phyloP scores from a whole-genome alignment of 2,888 invertebrate species.

The Parnassius mnemosyne region DNA sequence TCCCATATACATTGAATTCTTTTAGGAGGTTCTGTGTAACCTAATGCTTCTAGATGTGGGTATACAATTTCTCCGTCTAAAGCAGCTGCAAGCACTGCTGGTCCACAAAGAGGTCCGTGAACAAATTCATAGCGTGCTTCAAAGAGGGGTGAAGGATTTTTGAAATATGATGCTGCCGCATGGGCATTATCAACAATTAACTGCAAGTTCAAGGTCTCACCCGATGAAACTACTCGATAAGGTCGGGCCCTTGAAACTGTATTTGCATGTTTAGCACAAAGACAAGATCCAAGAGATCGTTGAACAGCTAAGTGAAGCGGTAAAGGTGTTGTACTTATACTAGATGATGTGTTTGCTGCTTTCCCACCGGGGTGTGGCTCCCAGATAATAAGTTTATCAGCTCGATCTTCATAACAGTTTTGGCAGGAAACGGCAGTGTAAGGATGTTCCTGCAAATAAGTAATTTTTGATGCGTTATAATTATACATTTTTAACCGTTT shows the following conservation, averaged over 20 bases:
- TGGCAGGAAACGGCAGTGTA: slow-evolving; percentile 90
- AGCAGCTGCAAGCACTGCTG: slow-evolving; percentile 88
- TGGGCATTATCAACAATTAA: slow-evolving; percentile 91
- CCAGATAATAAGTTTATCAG: slow-evolving; percentile 91
- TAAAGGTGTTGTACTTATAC: slow-evolving; percentile 70
- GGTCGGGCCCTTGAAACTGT: slow-evolving; percentile 81
- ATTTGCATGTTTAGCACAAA: slow-evolving; percentile 84
- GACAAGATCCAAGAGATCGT: slow-evolving; percentile 85
- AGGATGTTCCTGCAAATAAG: slow-evolving; percentile 82
- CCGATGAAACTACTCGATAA: slow-evolving; percentile 86
- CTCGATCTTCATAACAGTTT: slow-evolving; percentile 92
- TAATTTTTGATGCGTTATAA: no score
- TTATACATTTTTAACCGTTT: no score
- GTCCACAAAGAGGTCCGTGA: slow-evolving; percentile 93
- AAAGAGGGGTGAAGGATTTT: slow-evolving; percentile 90
- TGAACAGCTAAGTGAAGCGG: slow-evolving; percentile 83
- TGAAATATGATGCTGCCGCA: slow-evolving; percentile 93
- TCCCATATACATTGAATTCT: slow-evolving; percentile 90
- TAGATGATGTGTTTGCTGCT: slow-evolving; percentile 51
- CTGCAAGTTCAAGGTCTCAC: slow-evolving; percentile 90
- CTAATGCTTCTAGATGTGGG: slow-evolving; percentile 90
- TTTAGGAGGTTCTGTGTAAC: slow-evolving; percentile 84
- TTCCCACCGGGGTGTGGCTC: slow-evolving; percentile 80
- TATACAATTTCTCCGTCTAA: slow-evolving; percentile 94
- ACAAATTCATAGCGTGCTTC: slow-evolving; percentile 94